phyloP scores from a whole-genome alignment of 2,113 vertebrate genomes.

The Esox niger region DNA sequence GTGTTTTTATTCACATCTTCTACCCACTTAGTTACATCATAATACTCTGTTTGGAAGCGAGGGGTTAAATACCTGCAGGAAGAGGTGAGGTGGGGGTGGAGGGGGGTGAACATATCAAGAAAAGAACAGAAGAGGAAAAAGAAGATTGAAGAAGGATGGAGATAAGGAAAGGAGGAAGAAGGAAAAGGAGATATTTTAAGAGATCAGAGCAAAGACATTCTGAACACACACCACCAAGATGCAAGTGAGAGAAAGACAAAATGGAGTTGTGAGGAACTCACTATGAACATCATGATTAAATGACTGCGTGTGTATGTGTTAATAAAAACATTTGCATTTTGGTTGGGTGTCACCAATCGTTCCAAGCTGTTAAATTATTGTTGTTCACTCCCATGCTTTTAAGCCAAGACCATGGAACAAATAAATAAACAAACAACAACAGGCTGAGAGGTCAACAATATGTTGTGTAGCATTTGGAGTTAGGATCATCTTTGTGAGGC shows the following conservation, averaged over 20 bases:
- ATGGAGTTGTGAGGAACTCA: conserved; percentile 44
- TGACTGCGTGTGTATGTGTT: conserved; percentile 23
- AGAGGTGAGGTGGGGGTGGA: conserved; percentile 13
- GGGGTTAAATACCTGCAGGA: conserved; percentile 99
- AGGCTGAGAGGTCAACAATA: conserved; percentile 30
- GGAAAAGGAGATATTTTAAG: conserved; percentile 88
- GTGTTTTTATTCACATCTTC: conserved; percentile 99
- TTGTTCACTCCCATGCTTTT: conserved; percentile 69
- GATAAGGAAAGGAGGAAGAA: conserved; percentile 63
- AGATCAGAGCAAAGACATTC: conserved; percentile 86
- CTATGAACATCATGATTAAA: conserved; percentile 49
- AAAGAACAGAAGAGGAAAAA: conserved; percentile 67
- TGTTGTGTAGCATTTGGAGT: conserved; percentile 23
- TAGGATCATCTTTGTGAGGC: background rate
- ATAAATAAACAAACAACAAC: conserved; percentile 21
- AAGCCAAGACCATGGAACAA: conserved; percentile 43
- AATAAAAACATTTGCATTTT: conserved; percentile 52
- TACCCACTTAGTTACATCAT: conserved; percentile 99
- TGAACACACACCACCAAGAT: conserved; percentile 78
- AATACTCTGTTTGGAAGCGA: conserved; percentile 98
- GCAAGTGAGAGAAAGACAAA: conserved; percentile 71
- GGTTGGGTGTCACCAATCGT: conserved; percentile 44
- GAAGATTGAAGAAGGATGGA: conserved; percentile 39
- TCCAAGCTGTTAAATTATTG: conserved; percentile 63
- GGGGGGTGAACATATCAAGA: conserved; percentile 80